Conservation (phyloP, 2,797 vertebrate species). For the Podargus strigoides region DNA sequence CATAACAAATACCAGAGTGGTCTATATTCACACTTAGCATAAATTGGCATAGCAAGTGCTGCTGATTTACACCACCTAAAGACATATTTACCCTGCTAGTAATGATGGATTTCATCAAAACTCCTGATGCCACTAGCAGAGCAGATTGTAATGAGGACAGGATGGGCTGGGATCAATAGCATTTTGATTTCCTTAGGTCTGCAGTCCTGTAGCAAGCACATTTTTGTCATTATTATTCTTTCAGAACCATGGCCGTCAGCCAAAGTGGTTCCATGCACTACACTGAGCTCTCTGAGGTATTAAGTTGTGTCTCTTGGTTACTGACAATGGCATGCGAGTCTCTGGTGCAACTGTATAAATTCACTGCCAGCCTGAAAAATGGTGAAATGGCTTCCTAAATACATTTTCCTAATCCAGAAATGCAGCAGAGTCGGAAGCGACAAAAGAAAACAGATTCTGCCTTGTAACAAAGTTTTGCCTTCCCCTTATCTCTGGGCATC, state of each 20-base stretch:
- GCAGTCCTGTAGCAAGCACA: not conserved
- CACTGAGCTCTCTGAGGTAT: not conserved
- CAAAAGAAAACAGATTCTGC: not conserved
- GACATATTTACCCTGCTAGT: not conserved
- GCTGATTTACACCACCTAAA: not conserved
- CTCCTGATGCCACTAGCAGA: not conserved
- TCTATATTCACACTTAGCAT: not conserved
- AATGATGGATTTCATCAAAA: conserved; percentile 14
- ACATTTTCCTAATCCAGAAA: not conserved
- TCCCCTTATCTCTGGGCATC: not conserved
- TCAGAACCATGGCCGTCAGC: not conserved
- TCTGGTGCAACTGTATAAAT: not conserved
- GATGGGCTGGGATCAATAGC: conserved; percentile 21
- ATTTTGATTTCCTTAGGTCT: conserved; percentile 33
- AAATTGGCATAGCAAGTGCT: not conserved
- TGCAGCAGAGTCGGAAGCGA: not conserved
- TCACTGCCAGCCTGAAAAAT: not conserved
- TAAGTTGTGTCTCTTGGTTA: not conserved
- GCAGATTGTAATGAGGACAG: not conserved
- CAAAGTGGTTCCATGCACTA: not conserved
- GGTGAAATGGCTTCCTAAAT: not conserved
- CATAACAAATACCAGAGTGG: not conserved
- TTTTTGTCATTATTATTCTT: not conserved
- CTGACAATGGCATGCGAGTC: not conserved
- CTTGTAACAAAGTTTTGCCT: not conserved